Base-by-base conservation (phyloP, 1,140 invertebrate species). In the Ostrea denselamellosa region DNA sequence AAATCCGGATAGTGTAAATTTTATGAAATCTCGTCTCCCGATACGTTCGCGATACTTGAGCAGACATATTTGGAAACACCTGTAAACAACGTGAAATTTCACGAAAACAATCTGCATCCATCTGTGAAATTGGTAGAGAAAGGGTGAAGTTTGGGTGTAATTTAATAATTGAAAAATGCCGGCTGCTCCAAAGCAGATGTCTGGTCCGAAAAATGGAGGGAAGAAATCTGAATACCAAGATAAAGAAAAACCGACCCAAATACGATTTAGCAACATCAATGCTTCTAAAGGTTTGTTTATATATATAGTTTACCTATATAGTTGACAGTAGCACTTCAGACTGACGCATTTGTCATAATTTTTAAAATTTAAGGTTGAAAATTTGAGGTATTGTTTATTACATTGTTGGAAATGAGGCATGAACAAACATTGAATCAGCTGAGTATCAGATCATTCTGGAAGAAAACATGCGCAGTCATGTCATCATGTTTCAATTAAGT, bases 211-310 rank as follows among this genome's bases (percentile, higher is more conserved):
- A 71, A 86, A 14, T 14, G 81, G 19, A 19, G 83, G 58, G 19
- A 93, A 91, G 83, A 91, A 88, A 89, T 93, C 93, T 9, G 92
- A 93, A 87, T 95, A 94, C 84, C 91, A 96, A 90, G 96, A 96
- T 90, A 98, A 98, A 96, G 98, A 97, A 92, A 99, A 99, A 95
- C 98, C 98, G 17, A 96, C 96, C 19, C 98, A 99, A 96, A 98
- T 99, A 93, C 96, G 99, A 82, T 96, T 96, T 87, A 99, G 98
- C 92, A 99, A 99, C 94, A 99, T 99, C 89, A 97, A 97, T 95
- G 99, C 99, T 90, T 99, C 98, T 44, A 99, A 99, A 97, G 98
- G 98, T 99, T 87, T 87, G 90, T 91, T 91, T 89, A 90, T 86
- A 88, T 52, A 12, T n/a, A 51, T 52, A n/a, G n/a, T n/a, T n/a